Evolutionary conservation across 2,888 invertebrate species (phyloP).

Genomic region (Andrena chrysosceles): DNA sequence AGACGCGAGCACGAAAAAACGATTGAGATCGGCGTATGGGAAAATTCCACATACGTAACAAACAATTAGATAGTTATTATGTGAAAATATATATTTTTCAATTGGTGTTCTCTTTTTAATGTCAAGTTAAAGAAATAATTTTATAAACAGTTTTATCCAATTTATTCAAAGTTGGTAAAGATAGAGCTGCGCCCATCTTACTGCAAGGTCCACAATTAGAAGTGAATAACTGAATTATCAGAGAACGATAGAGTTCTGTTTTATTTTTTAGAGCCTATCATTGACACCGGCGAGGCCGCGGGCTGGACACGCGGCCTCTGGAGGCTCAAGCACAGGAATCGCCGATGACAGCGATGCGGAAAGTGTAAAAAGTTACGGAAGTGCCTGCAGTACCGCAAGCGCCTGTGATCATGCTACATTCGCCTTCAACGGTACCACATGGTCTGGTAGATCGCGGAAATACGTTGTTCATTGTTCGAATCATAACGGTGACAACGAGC

Average conservation of each 20-base stretch:
- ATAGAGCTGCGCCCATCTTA: background rate
- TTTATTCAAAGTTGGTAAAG: no score
- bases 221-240: no score
- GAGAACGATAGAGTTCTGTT: background rate
- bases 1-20: no score
- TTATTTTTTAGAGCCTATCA: slow-evolving; percentile 79
- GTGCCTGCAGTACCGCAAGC: slow-evolving; percentile 91
- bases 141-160: no score
- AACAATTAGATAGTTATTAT: no score
- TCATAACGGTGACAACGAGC: slow-evolving; percentile 91
- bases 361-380: slow-evolving; percentile 92
- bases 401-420: slow-evolving; percentile 94
- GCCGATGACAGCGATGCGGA: slow-evolving; percentile 89
- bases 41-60: no score
- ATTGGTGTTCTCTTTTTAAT: no score
- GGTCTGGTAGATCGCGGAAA: slow-evolving; percentile 86
- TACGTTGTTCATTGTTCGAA: slow-evolving; percentile 95
- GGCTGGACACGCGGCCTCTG: slow-evolving; percentile 80
- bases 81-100: no score
- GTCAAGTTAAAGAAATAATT: no score
- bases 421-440: slow-evolving; percentile 88
- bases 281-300: slow-evolving; percentile 83
- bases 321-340: slow-evolving; percentile 82
- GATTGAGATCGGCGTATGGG: no score
- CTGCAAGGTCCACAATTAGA: background rate